Percentiles rank a stretch among this genome's conserved stretches.
Conservation (phyloP, 2,888 invertebrate species). For the Agrilus cyanescens region DNA sequence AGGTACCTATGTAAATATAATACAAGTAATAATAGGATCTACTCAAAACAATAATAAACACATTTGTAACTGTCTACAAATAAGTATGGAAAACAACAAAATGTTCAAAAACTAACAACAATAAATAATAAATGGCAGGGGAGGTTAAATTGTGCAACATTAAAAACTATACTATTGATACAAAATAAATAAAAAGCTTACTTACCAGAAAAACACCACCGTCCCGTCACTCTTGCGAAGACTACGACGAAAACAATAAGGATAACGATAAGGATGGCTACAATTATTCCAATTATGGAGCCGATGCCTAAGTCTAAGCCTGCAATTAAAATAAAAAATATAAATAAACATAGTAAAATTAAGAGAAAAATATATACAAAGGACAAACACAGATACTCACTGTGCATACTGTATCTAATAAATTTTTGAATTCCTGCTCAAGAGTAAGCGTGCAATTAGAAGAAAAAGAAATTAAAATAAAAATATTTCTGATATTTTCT, state of each 20-base stretch:
- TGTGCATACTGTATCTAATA: constrained; percentile 18
- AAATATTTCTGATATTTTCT: too few relatives aligned
- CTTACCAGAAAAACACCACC: constrained; percentile 84
- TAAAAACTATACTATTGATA: not conserved
- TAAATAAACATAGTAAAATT: not conserved
- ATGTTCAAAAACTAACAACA: too few relatives aligned
- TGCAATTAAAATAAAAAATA: constrained; percentile 26
- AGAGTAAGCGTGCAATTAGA: constrained; percentile 2
- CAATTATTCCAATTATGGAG: constrained; percentile 65
- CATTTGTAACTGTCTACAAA: too few relatives aligned
- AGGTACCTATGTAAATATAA: too few relatives aligned
- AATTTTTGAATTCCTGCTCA: constrained; percentile 22
- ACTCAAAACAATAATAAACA: too few relatives aligned
- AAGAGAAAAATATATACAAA: not conserved
- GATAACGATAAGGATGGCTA: constrained; percentile 55
- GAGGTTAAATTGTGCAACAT: constrained; percentile 10
- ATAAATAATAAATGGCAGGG: not conserved
- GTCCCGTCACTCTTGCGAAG: constrained; percentile 67
- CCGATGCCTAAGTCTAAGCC: constrained; percentile 62
- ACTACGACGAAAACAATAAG: constrained; percentile 52
- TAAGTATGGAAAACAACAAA: too few relatives aligned
- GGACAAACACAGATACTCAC: constrained; percentile 10
- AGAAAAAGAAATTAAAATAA: constrained; percentile 3
- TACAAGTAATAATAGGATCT: too few relatives aligned
- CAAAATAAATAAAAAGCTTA: constrained; percentile 19